Conservation (phyloP, 2,888 invertebrate genomes). For the Nowickia ferox region DNA sequence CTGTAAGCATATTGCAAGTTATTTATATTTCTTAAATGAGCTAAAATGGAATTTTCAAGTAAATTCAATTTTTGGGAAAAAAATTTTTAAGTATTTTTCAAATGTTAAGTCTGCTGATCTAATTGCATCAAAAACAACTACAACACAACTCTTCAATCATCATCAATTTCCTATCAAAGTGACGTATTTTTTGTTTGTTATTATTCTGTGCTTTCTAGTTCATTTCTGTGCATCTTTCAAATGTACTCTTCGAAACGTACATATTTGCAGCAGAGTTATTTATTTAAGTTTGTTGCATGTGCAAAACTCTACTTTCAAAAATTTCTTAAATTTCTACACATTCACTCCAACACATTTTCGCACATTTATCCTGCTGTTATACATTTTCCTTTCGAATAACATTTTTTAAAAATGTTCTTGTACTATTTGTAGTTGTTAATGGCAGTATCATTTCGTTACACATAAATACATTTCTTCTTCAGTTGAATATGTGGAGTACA, state of each 20-base stretch:
- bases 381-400: conserved; percentile 32
- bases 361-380: conserved; percentile 50
- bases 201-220: conserved; percentile 17
- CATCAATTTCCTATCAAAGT: conserved; percentile 82
- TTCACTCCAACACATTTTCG: conserved; percentile 39
- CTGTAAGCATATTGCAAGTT: background rate
- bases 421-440: conserved; percentile 31
- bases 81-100: conserved; percentile 9
- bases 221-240: conserved; percentile 16
- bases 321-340: conserved; percentile 32
- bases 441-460: conserved; percentile 10
- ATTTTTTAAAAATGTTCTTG: conserved; percentile 40
- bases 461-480: background rate
- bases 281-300: conserved; percentile 47
- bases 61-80: background rate
- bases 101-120: conserved; percentile 8
- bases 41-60: conserved; percentile 30
- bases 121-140: conserved; percentile 38
- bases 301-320: conserved; percentile 17
- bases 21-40: background rate
- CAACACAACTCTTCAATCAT: conserved; percentile 78
- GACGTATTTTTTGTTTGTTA: conserved; percentile 75
- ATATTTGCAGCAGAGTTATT: background rate
- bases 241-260: background rate
- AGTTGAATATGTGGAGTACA: background rate